Evolutionary conservation across 2,888 invertebrate species (phyloP).

Genomic region (Drosophila helvetica): DNA sequence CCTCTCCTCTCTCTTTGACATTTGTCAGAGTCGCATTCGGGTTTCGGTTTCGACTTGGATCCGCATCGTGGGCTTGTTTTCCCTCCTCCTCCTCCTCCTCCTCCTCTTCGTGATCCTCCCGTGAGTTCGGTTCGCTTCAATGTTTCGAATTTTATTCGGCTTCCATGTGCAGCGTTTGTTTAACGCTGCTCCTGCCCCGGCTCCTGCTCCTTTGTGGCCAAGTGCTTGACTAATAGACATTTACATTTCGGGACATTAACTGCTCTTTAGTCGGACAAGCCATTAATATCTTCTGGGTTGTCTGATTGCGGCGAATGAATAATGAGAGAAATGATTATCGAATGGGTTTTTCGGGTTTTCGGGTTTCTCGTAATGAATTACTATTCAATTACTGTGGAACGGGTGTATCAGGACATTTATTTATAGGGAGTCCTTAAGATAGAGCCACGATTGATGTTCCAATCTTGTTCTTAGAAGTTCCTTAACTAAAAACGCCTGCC

Average conservation of each 20-base stretch:
- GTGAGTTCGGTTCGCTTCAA: constrained; percentile 44
- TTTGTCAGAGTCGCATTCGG: constrained; percentile 53
- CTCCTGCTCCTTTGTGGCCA: constrained; percentile 32
- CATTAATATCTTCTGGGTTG: constrained; percentile 43
- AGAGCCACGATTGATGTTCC: background rate
- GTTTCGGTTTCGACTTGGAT: constrained; percentile 19
- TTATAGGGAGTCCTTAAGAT: background rate
- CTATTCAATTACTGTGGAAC: constrained; percentile 6
- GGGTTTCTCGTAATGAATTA: background rate
- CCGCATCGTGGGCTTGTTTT: constrained; percentile 7
- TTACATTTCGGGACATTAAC: constrained; percentile 66
- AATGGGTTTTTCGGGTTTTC: background rate
- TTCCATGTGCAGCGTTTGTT: constrained; percentile 51
- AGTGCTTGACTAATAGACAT: constrained; percentile 70
- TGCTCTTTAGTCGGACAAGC: constrained; percentile 53
- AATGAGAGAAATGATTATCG: constrained; percentile 3
- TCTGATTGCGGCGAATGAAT: constrained; percentile 16
- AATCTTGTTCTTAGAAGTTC: background rate
- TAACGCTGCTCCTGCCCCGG: constrained; percentile 22
- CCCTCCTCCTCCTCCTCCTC: background rate
- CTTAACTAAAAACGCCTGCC: background rate
- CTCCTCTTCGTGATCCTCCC: background rate
- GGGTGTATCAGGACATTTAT: background rate
- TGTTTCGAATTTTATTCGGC: constrained; percentile 67
- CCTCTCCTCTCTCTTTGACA: constrained; percentile 40